phyloP scores from a whole-genome alignment of 2,888 invertebrate genomes.

The Cheilosia impressa region DNA sequence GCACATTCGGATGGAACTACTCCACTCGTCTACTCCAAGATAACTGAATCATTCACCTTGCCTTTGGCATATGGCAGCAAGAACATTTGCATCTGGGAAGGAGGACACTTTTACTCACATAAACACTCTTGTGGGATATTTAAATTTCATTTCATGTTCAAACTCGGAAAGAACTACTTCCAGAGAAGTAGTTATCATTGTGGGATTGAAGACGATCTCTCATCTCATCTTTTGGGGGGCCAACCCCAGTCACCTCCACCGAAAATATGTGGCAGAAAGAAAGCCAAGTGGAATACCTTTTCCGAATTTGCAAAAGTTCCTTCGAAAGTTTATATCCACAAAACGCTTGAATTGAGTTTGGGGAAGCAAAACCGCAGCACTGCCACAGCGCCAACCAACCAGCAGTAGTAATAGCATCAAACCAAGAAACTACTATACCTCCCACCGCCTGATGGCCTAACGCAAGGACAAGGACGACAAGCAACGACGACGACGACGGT shows the following conservation, averaged over 20 bases:
- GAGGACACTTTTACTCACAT: slow-evolving; percentile 26
- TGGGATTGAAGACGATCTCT: slow-evolving; percentile 71
- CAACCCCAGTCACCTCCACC: neutral
- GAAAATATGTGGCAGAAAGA: slow-evolving; percentile 12
- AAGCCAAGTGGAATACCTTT: slow-evolving; percentile 66
- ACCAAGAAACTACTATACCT: slow-evolving; percentile 48
- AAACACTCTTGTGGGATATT: slow-evolving; percentile 68
- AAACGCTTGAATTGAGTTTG: slow-evolving; percentile 74
- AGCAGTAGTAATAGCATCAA: slow-evolving; percentile 70
- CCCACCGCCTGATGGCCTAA: neutral
- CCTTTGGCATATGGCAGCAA: slow-evolving; percentile 29
- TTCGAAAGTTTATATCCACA: slow-evolving; percentile 74
- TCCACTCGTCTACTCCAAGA: slow-evolving; percentile 15
- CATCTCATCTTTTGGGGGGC: slow-evolving; percentile 51
- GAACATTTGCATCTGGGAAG: slow-evolving; percentile 18
- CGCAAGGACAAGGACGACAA: slow-evolving; percentile 17
- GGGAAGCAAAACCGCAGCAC: slow-evolving; percentile 69
- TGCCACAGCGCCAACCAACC: slow-evolving; percentile 51
- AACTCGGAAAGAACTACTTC: slow-evolving; percentile 60
- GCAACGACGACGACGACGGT: slow-evolving; percentile 6
- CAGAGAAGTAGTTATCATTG: slow-evolving; percentile 70
- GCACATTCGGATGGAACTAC: slow-evolving; percentile 38
- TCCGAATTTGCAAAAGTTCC: slow-evolving; percentile 69
- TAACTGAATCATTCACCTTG: slow-evolving; percentile 46
- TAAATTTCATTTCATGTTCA: slow-evolving; percentile 73